A percentile compares a stretch with the other conserved stretches of the same genome.
These are phyloP conservation scores for Empidonax alnorum DNA, from an alignment of 2,113 vertebrate genomes.

Conservation along the genomic window DNA sequence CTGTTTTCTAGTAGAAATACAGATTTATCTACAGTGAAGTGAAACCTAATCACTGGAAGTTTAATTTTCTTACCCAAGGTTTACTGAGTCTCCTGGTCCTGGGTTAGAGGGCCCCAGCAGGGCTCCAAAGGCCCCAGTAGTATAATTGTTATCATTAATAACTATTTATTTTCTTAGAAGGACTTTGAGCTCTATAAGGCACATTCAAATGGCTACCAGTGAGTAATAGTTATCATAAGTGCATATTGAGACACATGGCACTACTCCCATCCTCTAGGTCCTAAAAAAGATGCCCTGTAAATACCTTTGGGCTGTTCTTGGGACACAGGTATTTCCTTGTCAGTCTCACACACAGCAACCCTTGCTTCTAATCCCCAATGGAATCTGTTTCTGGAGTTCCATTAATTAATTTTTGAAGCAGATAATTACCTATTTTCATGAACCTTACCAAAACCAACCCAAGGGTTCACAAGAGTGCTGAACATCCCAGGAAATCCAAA, in stretches of 20 bases:
- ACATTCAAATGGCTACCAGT: background rate
- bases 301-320: background rate
- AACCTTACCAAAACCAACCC: background rate
- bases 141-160: background rate
- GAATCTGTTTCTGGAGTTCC: background rate
- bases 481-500: background rate
- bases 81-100: background rate
- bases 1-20: background rate
- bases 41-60: background rate
- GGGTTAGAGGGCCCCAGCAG: background rate
- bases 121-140: background rate
- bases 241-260: background rate
- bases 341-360: background rate
- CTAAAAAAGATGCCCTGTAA: background rate
- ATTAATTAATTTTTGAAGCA: background rate
- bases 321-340: background rate
- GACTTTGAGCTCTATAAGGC: background rate
- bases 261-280: background rate
- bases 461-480: background rate
- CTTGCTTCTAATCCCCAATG: background rate
- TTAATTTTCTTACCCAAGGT: background rate
- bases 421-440: background rate
- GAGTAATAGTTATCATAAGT: background rate
- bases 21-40: background rate
- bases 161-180: slow-evolving; percentile 1